phyloP scores from a whole-genome alignment of 2,797 vertebrate genomes.

The Gambelia wislizenii region DNA sequence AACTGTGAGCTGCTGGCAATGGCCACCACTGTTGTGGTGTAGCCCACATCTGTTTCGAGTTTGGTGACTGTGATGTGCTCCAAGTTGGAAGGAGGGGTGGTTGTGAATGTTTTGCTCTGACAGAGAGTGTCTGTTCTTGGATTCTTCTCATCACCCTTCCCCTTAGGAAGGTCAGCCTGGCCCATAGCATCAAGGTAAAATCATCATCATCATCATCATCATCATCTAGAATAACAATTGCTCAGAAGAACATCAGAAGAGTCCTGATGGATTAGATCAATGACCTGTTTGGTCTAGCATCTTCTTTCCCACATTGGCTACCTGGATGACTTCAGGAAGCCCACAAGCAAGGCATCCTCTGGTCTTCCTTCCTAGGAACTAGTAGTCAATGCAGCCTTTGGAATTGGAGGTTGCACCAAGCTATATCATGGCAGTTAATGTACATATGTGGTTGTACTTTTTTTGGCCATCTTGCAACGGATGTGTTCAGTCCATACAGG shows the following conservation, averaged over 20 bases:
- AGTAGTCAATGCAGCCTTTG: too few species aligned
- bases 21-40: background rate
- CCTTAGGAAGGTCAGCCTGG: conserved; percentile 50
- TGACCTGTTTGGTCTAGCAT: background rate
- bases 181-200: background rate
- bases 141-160: conserved; percentile 79
- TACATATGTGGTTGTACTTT: too few species aligned
- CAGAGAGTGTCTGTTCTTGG: conserved; percentile 81
- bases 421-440: too few species aligned
- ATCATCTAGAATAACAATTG: background rate
- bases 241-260: background rate
- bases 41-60: conserved; percentile 86
- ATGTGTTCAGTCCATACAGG: too few species aligned
- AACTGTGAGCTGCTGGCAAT: conserved; percentile 72
- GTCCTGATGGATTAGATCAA: background rate
- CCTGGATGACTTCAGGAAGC: background rate
- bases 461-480: too few species aligned
- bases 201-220: background rate
- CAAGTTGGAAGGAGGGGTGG: conserved; percentile 41
- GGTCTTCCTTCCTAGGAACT: too few species aligned
- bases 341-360: background rate
- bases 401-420: too few species aligned
- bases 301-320: background rate
- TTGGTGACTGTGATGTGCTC: conserved; percentile 77
- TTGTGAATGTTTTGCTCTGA: conserved; percentile 67